Evolutionary conservation across 2,113 vertebrate genomes (phyloP).

Genomic region (Delphinapterus leucas): DNA sequence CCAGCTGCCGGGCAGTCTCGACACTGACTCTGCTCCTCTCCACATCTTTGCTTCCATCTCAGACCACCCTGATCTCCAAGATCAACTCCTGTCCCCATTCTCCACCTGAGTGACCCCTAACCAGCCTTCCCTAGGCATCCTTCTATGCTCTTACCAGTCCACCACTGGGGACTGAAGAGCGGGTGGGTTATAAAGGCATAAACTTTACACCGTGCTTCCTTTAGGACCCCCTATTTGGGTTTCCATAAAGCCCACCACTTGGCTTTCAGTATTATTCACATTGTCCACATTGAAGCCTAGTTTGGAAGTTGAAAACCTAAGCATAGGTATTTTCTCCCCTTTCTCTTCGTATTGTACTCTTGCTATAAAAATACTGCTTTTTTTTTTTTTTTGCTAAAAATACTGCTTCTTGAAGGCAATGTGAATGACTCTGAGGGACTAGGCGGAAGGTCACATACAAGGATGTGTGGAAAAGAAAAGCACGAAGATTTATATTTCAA

Average conservation of each 20-base stretch:
- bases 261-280: neutral
- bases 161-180: too few relatives aligned
- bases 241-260: neutral
- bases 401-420: neutral
- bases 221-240: neutral
- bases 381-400: neutral
- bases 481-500: constrained; percentile 32
- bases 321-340: neutral
- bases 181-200: neutral
- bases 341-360: neutral
- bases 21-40: neutral
- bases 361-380: neutral
- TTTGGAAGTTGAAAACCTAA: neutral
- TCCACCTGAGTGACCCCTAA: neutral
- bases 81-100: neutral
- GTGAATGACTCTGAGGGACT: neutral
- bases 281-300: neutral
- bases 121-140: neutral
- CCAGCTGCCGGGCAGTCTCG: neutral
- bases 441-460: neutral
- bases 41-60: neutral
- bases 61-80: neutral
- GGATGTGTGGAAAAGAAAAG: neutral
- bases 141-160: neutral
- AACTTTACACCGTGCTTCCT: neutral